Evolutionary conservation across 2,797 vertebrate species (phyloP).

Genomic region (Falco peregrinus): DNA sequence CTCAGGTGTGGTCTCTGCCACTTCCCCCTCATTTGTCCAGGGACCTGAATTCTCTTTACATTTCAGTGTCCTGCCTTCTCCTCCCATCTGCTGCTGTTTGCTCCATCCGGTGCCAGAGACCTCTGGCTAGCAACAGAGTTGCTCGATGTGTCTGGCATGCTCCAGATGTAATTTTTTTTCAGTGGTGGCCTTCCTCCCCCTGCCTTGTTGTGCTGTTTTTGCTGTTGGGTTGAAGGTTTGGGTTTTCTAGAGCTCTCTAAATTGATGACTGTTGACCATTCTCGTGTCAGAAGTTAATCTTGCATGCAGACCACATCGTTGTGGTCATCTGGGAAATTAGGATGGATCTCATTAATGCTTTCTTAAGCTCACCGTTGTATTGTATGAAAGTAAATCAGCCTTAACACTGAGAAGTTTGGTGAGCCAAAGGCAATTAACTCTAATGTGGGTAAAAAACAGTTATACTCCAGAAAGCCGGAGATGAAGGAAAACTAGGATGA

Average conservation of each 20-base stretch:
- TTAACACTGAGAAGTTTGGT: not conserved
- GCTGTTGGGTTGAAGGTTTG: not conserved
- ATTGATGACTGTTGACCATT: not conserved
- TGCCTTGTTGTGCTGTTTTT: not conserved
- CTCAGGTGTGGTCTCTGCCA: not conserved
- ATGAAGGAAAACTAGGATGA: not conserved
- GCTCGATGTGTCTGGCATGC: not conserved
- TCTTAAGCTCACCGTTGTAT: not conserved
- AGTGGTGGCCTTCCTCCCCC: not conserved
- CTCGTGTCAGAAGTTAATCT: not conserved
- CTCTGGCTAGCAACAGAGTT: not conserved
- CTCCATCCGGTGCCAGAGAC: not conserved
- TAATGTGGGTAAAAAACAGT: not conserved
- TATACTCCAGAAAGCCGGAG: not conserved
- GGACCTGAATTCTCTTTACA: not conserved
- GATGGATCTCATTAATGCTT: not conserved
- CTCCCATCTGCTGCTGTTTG: not conserved
- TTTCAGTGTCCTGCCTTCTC: not conserved
- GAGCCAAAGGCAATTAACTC: not conserved
- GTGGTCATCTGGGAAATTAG: not conserved
- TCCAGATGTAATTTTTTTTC: not conserved
- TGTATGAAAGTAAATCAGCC: not conserved
- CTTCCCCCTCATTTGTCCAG: not conserved
- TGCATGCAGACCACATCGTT: not conserved
- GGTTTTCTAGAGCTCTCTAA: not conserved